A percentile compares a stretch with the other conserved stretches of the same genome.
Conservation (phyloP, 2,113 vertebrate genomes). For the Rallus limicola region DNA sequence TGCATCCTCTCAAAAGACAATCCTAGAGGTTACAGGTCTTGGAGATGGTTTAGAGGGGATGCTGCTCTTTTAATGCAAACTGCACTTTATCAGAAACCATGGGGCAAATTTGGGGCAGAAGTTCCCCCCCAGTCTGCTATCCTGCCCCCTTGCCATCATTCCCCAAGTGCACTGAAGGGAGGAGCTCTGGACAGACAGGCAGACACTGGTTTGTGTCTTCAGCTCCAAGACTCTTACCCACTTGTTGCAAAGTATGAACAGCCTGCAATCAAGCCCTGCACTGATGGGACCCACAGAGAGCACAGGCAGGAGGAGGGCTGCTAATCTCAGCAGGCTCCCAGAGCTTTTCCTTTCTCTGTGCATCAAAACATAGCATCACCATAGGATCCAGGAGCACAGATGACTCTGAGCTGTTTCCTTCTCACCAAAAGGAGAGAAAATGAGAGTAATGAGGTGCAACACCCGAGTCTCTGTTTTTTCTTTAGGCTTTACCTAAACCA, state of each 20-base stretch:
- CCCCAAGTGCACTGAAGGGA: background rate
- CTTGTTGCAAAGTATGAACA: background rate
- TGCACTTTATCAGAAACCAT: background rate
- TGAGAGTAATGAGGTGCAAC: background rate
- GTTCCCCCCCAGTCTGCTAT: background rate
- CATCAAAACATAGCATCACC: background rate
- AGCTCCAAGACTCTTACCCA: background rate
- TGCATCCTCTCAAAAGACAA: background rate
- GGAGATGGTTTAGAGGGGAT: background rate
- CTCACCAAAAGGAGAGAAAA: background rate
- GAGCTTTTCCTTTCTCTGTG: background rate
- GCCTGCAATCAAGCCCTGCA: background rate
- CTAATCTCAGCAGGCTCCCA: background rate
- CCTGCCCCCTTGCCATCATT: background rate
- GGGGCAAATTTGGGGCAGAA: background rate
- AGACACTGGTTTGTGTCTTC: background rate
- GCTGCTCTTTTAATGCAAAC: background rate
- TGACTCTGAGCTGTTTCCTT: background rate
- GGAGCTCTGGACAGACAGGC: background rate
- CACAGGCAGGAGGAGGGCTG: background rate
- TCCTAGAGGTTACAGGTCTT: background rate
- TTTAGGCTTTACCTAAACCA: background rate
- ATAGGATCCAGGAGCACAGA: background rate
- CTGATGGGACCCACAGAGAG: background rate
- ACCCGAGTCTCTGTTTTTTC: background rate